Base-by-base conservation (phyloP, 2,888 invertebrate species). In the Megalurothrips usitatus region DNA sequence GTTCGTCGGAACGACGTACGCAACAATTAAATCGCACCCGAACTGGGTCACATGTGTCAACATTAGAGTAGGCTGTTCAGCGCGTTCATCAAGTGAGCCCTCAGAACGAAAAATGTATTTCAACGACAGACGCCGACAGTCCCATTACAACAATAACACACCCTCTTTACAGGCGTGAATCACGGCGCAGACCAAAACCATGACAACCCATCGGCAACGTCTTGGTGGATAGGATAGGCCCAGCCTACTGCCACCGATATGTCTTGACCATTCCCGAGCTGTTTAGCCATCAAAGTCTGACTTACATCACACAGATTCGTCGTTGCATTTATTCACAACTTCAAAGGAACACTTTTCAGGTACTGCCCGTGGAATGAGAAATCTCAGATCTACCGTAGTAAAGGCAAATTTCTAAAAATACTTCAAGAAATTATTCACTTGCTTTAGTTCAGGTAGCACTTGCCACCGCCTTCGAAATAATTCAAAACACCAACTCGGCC, bases 1-100 rank as follows among this genome's bases (percentile, higher is more conserved):
- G 68, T 26, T 75, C 1, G 9, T 26, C 68, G 12, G 68, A 75
- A 75, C 12, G 23, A 26, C 68, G 23, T 75, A 26, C 26, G 68
- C 68, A 75, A 75, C 68, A 75, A 75, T 75, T 75, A 26, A 75
- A 75, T 75, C 68, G 23, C 68, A 75, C 23, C 68, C 68, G 26
- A 75, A 75, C 68, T 75, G 68, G 68, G 68, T 75, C 68, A 75
- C 68, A 75, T 75, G 68, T 75, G 68, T 75, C 68, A 75, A 75
- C 68, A 75, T 75, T 75, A 23, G 23, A 75, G 68, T 75, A 75
- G 68, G 68, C 23, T 26, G 26, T 8, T 26, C 17, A 58, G 34
- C 34, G 34, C 34, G 34, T 43, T 43, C 34, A 43, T 4, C 34
- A 43, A 4, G 2, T 43, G 34, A 43, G 34, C 34, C 34, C n/a